Evolutionary conservation across 37 sponge, comb jelly and placozoan genomes (phyloP), one percentile per base, ranked within the genome.

Genomic region (Bolinopsis microptera): DNA sequence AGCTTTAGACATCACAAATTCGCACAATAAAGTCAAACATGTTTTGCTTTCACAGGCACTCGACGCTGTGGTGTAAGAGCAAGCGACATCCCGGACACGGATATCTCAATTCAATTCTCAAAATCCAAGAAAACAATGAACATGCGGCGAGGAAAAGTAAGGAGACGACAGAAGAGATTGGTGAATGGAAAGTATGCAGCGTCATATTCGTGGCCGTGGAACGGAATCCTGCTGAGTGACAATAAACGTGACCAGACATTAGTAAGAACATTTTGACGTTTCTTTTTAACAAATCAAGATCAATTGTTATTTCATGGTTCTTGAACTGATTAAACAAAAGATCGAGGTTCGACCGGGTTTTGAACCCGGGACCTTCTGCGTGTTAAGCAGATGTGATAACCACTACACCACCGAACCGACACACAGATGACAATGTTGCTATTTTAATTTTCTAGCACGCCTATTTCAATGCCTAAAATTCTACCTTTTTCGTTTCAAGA

Each of bases 361-460:
- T 86, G 90, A 86, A 86, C 90, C 90, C 90, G 90, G 90, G 90
- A 86, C 90, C 90, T 86, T 86, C 90, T 86, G 90, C 90, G 90
- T 86, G 90, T 86, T 86, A 86, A 86, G 90, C 90, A 86, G 90
- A 86, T 86, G 90, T 86, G 90, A 86, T 86, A 86, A 86, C 90
- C 90, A 86, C 90, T 86, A 86, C 90, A 86, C 90, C 90, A 86
- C 61, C 90, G 61, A 86, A 86, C 90, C 90, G 41, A 41, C 90
- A 27, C 5, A 72, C 75, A 72, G 13, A 18, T 48, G 61, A n/a
- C n/a, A n/a, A n/a, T n/a, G n/a, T n/a, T n/a, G n/a, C n/a, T n/a
- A n/a, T n/a, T n/a, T n/a, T n/a, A n/a, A n/a, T n/a, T n/a, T n/a
- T n/a, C n/a, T n/a, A n/a, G n/a, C n/a, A n/a, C n/a, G n/a, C n/a